These are phyloP conservation scores for Hanleya hanleyi DNA, from an alignment of 2,888 invertebrate species.

Conservation along the genomic window DNA sequence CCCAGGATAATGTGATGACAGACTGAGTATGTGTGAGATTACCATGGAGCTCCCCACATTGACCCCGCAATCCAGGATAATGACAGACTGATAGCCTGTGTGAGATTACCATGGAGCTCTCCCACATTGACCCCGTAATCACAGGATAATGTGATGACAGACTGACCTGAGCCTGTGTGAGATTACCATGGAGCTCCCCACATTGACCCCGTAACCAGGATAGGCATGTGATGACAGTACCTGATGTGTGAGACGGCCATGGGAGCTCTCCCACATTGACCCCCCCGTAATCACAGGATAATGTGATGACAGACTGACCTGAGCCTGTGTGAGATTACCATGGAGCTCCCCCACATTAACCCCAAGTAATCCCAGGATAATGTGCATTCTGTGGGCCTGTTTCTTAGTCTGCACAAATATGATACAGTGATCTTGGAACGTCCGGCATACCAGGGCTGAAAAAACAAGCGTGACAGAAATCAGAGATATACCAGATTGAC, in stretches of 20 bases:
- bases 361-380: constrained; percentile 91
- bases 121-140: constrained; percentile 89
- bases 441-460: constrained; percentile 85
- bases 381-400: constrained; percentile 94
- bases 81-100: constrained; percentile 96
- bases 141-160: constrained; percentile 91
- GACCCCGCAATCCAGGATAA: constrained; percentile 92
- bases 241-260: constrained; percentile 97
- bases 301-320: constrained; percentile 76
- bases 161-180: constrained; percentile 99
- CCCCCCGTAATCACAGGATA: constrained; percentile 89
- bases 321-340: constrained; percentile 96
- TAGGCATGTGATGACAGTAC: constrained; percentile 94
- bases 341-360: constrained; percentile 93
- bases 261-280: constrained; percentile 92
- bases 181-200: constrained; percentile 95
- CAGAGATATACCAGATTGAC: too few relatives aligned
- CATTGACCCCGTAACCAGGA: constrained; percentile 92
- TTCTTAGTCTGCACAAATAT: constrained; percentile 98
- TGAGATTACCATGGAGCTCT: constrained; percentile 96
- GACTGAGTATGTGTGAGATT: too few relatives aligned
- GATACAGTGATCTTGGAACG: constrained; percentile 93
- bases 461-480: constrained; percentile 3
- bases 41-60: constrained; percentile 95
- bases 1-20: constrained; percentile 94